These are phyloP conservation scores for Andrena bicolor DNA, from an alignment of 2,888 invertebrate genomes.

Conservation along the genomic window DNA sequence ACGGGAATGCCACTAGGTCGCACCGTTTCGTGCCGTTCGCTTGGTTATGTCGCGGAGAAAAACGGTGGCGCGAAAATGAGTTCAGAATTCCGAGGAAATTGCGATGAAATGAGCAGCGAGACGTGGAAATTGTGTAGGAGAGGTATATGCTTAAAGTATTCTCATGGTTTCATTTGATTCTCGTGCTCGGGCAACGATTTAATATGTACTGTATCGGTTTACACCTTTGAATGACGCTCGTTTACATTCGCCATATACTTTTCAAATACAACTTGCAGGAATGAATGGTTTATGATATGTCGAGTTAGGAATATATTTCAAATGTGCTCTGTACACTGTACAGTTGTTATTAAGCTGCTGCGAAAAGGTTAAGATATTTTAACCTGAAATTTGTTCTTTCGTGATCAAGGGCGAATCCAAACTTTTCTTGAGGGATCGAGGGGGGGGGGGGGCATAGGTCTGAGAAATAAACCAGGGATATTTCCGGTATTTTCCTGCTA, in stretches of 20 bases:
- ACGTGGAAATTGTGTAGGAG: not conserved
- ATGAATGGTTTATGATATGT: not conserved
- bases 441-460: too few relatives aligned
- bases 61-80: constrained; percentile 1
- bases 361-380: not conserved
- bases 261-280: not conserved
- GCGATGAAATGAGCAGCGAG: not conserved
- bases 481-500: too few relatives aligned
- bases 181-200: not conserved
- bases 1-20: constrained; percentile 19
- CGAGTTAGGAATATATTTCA: not conserved
- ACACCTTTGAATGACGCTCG: not conserved
- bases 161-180: not conserved
- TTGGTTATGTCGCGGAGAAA: not conserved
- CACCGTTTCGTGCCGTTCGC: not conserved
- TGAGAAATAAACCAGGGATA: too few relatives aligned
- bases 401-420: too few relatives aligned
- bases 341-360: not conserved
- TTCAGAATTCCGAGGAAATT: not conserved
- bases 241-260: not conserved
- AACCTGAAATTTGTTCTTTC: not conserved
- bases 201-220: not conserved
- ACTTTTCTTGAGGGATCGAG: too few relatives aligned
- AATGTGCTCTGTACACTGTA: not conserved
- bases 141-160: not conserved